phyloP scores from a whole-genome alignment of 2,113 vertebrate species.

The Isurus oxyrinchus region DNA sequence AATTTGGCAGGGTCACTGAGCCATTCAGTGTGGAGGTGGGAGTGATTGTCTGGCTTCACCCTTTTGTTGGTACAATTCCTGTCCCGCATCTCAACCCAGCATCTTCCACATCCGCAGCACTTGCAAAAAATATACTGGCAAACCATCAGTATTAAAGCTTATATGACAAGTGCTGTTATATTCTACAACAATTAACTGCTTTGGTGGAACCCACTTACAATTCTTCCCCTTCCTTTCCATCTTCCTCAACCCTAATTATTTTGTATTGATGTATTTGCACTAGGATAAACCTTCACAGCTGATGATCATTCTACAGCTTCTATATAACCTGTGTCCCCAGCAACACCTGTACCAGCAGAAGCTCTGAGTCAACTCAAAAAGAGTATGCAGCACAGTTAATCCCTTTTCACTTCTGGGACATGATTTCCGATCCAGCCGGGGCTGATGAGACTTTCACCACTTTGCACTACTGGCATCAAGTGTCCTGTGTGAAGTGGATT shows the following conservation, averaged over 20 bases:
- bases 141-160: background rate
- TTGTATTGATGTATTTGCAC: background rate
- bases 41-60: background rate
- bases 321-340: background rate
- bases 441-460: background rate
- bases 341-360: background rate
- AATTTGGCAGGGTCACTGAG: background rate
- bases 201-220: background rate
- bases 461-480: background rate
- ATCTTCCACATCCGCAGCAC: background rate
- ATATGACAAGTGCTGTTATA: background rate
- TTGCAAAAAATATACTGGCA: background rate
- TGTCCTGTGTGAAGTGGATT: background rate
- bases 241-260: background rate
- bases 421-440: background rate
- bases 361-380: background rate
- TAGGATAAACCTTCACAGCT: background rate
- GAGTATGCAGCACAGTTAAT: background rate
- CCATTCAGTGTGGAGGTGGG: background rate
- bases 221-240: background rate
- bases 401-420: background rate
- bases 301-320: background rate
- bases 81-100: background rate
- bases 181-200: background rate
- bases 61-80: too few relatives aligned